Evolutionary conservation across 2,797 vertebrate genomes (phyloP).

Genomic region (Lutjanus argentimaculatus): DNA sequence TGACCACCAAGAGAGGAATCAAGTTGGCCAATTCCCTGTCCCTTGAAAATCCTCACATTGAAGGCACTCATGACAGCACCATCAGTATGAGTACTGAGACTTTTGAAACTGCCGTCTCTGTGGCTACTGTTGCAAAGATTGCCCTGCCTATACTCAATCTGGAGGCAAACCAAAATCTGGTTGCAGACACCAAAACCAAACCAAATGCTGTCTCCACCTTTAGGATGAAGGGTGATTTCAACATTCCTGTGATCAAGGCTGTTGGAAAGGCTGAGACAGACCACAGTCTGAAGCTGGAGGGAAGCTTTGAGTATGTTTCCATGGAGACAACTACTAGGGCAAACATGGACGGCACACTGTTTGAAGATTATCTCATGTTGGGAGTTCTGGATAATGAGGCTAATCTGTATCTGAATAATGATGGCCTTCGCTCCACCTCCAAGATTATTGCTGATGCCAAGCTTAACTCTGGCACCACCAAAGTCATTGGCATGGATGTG

Average conservation of each 20-base stretch:
- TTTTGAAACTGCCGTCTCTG: conserved; percentile 81
- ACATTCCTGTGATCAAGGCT: conserved; percentile 79
- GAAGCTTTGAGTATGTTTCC: conserved; percentile 85
- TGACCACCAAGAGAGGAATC: conserved; percentile 90
- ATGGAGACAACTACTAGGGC: conserved; percentile 86
- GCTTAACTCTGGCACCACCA: conserved; percentile 73
- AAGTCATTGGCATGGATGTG: conserved; percentile 84
- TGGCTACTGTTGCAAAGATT: conserved; percentile 85
- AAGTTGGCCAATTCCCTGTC: conserved; percentile 92
- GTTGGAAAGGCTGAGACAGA: conserved; percentile 82
- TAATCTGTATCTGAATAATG: conserved; percentile 88
- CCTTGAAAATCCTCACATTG: conserved; percentile 84
- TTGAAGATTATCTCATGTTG: conserved; percentile 79
- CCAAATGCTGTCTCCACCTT: conserved; percentile 85
- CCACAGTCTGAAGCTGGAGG: conserved; percentile 89
- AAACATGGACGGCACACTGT: conserved; percentile 84
- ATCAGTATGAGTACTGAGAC: conserved; percentile 87
- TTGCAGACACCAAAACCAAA: conserved; percentile 88
- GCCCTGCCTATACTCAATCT: conserved; percentile 82
- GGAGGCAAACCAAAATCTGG: conserved; percentile 90
- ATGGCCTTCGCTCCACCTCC: conserved; percentile 86
- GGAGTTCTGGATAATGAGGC: conserved; percentile 87
- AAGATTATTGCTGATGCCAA: conserved; percentile 85
- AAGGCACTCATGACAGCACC: conserved; percentile 91
- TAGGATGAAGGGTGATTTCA: conserved; percentile 86